A percentile compares a stretch with the other conserved stretches of the same genome.
These are phyloP conservation scores for Pandemis corylana DNA, from an alignment of 2,888 invertebrate species.

Conservation along the genomic window DNA sequence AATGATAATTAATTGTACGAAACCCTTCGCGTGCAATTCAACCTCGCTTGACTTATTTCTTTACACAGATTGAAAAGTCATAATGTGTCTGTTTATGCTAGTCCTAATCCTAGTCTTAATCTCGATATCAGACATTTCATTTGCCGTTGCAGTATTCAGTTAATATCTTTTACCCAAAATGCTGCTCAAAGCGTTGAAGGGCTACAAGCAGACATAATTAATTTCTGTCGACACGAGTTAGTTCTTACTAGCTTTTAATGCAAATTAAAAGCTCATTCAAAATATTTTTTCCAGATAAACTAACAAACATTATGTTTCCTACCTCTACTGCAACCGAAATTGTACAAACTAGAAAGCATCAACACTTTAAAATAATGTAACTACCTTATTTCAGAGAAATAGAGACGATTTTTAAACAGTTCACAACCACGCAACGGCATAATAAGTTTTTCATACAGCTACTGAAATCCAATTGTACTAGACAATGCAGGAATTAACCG, in stretches of 20 bases:
- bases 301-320: conserved; percentile 47
- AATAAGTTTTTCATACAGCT: conserved; percentile 46
- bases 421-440: conserved; percentile 22
- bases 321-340: conserved; percentile 42
- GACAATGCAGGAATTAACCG: conserved; percentile 62
- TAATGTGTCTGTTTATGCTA: no score
- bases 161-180: neutral
- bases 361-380: neutral
- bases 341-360: conserved; percentile 17
- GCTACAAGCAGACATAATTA: neutral
- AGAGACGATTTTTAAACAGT: conserved; percentile 3
- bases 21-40: no score
- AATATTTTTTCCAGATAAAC: conserved; percentile 4
- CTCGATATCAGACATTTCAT: neutral
- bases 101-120: neutral
- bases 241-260: neutral
- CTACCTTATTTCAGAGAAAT: neutral
- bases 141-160: neutral
- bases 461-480: conserved; percentile 56
- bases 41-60: no score
- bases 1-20: no score
- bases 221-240: neutral
- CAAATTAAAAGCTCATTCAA: neutral
- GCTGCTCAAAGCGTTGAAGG: neutral
- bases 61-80: no score